These are phyloP conservation scores for Actias luna DNA, from an alignment of 2,888 invertebrate species.

Conservation along the genomic window DNA sequence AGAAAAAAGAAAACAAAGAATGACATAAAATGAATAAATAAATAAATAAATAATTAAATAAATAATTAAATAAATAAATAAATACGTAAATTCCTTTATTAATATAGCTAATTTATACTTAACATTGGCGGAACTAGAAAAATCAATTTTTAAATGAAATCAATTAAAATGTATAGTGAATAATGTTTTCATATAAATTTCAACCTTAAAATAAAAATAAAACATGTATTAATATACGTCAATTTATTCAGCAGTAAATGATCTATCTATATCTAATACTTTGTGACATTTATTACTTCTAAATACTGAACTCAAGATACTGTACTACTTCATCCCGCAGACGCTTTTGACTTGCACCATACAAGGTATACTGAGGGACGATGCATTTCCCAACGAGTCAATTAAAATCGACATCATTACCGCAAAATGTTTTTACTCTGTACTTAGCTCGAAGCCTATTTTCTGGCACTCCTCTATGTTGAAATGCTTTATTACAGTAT, in stretches of 20 bases:
- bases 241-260: too few species aligned
- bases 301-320: constrained; percentile 6
- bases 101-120: too few species aligned
- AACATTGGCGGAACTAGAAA: too few species aligned
- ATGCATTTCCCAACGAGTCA: constrained; percentile 70
- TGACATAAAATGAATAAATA: too few species aligned
- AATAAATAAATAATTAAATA: too few species aligned
- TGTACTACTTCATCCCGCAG: constrained; percentile 27
- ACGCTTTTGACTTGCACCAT: constrained; percentile 31
- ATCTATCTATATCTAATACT: too few species aligned
- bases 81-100: too few species aligned
- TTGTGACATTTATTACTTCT: background rate
- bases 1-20: too few species aligned
- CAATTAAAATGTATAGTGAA: too few species aligned
- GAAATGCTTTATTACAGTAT: background rate
- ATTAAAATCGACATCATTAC: constrained; percentile 64
- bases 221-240: background rate
- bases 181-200: too few species aligned
- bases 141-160: too few species aligned
- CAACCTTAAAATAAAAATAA: background rate
- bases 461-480: background rate
- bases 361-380: constrained; percentile 33
- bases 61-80: too few species aligned
- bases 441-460: constrained; percentile 20
- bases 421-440: constrained; percentile 50